Evolutionary conservation across 2,113 vertebrate genomes (phyloP).

Genomic region (Calonectris borealis): DNA sequence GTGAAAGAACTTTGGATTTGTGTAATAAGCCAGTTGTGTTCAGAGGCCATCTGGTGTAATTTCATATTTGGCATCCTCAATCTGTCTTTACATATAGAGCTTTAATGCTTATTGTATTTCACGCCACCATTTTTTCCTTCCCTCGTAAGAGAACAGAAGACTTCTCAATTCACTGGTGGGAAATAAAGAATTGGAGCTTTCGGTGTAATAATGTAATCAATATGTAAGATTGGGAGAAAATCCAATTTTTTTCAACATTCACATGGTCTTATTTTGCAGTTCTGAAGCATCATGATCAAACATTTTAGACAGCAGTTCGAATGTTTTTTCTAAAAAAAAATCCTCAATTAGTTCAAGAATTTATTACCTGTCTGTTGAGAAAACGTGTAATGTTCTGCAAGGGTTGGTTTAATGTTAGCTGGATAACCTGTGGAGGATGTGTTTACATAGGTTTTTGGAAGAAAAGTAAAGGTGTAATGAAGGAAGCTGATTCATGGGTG

Average conservation of each 20-base stretch:
- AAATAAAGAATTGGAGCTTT: background rate
- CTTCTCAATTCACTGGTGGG: background rate
- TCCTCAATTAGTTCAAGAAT: background rate
- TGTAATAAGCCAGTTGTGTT: background rate
- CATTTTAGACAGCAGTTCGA: background rate
- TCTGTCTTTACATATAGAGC: background rate
- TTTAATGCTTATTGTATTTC: background rate
- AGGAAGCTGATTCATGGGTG: background rate
- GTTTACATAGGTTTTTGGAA: background rate
- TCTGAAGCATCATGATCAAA: background rate
- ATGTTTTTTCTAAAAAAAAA: background rate
- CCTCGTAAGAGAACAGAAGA: background rate
- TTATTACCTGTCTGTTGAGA: background rate
- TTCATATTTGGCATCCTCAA: background rate
- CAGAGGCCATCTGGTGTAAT: background rate
- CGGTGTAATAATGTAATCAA: background rate
- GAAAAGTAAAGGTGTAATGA: background rate
- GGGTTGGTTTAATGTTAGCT: background rate
- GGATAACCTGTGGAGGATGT: background rate
- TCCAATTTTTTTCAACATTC: background rate
- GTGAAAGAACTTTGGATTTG: background rate
- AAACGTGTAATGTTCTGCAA: background rate
- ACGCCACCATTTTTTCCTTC: background rate
- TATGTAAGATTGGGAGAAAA: background rate
- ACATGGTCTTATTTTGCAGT: background rate